phyloP scores from a whole-genome alignment of 2,113 vertebrate species.

The Ardeotis arabs region DNA sequence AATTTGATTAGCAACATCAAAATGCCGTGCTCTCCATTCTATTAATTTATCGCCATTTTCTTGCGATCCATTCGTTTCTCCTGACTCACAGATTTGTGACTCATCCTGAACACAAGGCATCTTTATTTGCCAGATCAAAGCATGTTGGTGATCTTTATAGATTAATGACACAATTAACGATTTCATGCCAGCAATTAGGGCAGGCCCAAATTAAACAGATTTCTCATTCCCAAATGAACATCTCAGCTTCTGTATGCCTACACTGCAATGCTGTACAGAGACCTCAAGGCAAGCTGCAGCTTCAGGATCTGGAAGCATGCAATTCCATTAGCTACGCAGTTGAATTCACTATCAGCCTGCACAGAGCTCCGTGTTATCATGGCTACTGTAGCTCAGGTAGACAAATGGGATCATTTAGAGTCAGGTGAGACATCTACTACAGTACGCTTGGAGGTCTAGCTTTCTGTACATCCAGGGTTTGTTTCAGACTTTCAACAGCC shows the following conservation, averaged over 20 bases:
- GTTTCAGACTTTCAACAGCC: neutral
- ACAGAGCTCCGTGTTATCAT: neutral
- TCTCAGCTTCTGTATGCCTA: neutral
- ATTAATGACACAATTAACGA: slow-evolving; percentile 66
- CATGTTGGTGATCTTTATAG: slow-evolving; percentile 46
- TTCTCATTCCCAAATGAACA: neutral
- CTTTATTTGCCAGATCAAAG: slow-evolving; percentile 53
- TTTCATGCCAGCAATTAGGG: slow-evolving; percentile 44
- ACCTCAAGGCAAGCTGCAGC: neutral
- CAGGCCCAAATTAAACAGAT: slow-evolving; percentile 21
- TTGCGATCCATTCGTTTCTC: slow-evolving; percentile 8
- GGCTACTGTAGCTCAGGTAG: neutral
- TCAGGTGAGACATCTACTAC: neutral
- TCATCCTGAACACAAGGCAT: slow-evolving; percentile 38
- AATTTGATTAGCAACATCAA: slow-evolving; percentile 2
- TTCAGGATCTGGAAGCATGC: neutral
- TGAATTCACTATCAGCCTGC: neutral
- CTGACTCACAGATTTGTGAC: slow-evolving; percentile 29
- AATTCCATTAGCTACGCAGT: neutral
- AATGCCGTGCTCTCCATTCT: neutral
- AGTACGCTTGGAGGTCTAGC: accelerated
- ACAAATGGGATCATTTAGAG: neutral
- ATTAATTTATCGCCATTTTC: slow-evolving; percentile 6
- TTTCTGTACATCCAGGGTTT: neutral
- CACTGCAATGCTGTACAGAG: neutral